Percentiles rank a stretch among this genome's conserved stretches.
Conservation (phyloP, 1,140 invertebrate species). For the Trachelipus rathkii region DNA sequence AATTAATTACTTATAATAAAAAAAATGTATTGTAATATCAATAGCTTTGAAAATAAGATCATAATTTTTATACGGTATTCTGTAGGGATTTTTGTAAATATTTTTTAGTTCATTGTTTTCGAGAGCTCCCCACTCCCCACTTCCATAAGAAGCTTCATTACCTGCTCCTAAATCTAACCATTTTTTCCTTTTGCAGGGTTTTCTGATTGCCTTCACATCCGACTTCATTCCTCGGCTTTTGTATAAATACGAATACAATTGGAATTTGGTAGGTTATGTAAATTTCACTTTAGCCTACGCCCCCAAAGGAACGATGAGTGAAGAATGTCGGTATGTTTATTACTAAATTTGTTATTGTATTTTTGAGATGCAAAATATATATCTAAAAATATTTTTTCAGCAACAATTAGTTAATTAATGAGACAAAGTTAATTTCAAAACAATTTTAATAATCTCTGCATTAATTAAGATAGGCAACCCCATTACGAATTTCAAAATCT, state of each 20-base stretch:
- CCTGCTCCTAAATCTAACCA: background rate
- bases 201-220: slow-evolving; percentile 79
- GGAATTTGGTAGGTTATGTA: slow-evolving; percentile 64
- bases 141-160: too few species aligned
- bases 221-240: slow-evolving; percentile 73
- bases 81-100: too few species aligned
- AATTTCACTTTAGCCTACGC: slow-evolving; percentile 70
- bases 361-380: background rate
- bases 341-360: background rate
- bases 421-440: too few species aligned
- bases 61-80: too few species aligned
- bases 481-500: too few species aligned
- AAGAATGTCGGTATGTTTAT: slow-evolving; percentile 55
- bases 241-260: slow-evolving; percentile 62
- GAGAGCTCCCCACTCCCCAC: too few species aligned
- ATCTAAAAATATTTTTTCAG: background rate
- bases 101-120: too few species aligned
- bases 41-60: too few species aligned
- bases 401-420: background rate
- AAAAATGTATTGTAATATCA: too few species aligned
- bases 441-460: background rate
- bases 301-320: slow-evolving; percentile 56
- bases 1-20: too few species aligned
- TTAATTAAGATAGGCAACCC: background rate
- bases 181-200: slow-evolving; percentile 59